Evolutionary conservation across 2,113 vertebrate species (phyloP).

Genomic region (Centropristis striata): DNA sequence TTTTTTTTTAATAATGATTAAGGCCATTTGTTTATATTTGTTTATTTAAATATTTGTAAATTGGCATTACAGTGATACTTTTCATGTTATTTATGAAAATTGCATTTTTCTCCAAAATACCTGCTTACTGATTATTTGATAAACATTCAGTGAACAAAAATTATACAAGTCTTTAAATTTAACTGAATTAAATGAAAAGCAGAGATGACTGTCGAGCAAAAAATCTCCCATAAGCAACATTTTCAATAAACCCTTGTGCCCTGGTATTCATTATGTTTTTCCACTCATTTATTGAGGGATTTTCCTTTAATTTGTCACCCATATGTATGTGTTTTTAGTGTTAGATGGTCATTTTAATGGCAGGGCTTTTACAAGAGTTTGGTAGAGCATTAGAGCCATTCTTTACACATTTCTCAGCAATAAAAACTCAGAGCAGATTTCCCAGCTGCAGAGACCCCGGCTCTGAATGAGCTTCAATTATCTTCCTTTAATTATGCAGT

Average conservation of each 20-base stretch:
- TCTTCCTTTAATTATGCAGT: background rate
- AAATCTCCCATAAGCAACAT: background rate
- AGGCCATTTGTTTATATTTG: too few relatives aligned
- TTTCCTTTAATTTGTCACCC: background rate
- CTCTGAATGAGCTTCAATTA: background rate
- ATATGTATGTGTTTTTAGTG: background rate
- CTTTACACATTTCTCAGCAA: background rate
- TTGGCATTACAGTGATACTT: too few relatives aligned
- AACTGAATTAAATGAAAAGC: background rate
- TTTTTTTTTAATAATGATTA: too few relatives aligned
- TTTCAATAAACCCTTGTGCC: background rate
- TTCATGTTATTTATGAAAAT: too few relatives aligned
- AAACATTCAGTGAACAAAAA: too few relatives aligned
- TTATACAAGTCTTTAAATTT: background rate
- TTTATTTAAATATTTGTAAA: too few relatives aligned
- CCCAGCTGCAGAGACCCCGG: background rate
- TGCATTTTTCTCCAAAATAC: too few relatives aligned
- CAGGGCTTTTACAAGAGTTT: too few relatives aligned
- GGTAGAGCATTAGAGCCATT: background rate
- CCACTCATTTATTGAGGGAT: background rate
- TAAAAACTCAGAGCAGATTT: background rate
- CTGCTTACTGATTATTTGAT: too few relatives aligned
- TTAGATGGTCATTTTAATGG: too few relatives aligned
- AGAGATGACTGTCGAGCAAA: too few relatives aligned
- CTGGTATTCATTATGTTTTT: background rate